phyloP scores from a whole-genome alignment of 2,888 invertebrate genomes.

The Nebria salina region DNA sequence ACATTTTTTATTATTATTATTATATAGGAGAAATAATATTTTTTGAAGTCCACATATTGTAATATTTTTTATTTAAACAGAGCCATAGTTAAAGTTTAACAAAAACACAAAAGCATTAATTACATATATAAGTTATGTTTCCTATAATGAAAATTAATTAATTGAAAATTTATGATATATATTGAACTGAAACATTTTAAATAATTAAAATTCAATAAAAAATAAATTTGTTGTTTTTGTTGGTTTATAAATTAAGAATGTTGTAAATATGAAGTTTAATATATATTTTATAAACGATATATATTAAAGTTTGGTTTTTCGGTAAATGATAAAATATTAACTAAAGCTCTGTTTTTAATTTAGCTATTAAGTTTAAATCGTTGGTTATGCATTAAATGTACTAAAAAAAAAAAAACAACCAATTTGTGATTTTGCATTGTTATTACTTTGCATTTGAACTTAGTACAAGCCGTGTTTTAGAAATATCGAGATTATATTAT shows the following conservation, averaged over 20 bases:
- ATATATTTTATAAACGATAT: neutral
- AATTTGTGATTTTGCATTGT: constrained; percentile 38
- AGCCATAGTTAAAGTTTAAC: neutral
- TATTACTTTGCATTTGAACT: constrained; percentile 27
- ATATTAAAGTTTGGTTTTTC: neutral
- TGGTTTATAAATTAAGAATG: no score
- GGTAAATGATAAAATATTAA: neutral
- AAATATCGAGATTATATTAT: constrained; percentile 21
- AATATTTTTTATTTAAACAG: neutral
- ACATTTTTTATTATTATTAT: no score
- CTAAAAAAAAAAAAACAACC: neutral
- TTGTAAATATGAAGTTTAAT: neutral
- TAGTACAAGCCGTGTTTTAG: constrained; percentile 42
- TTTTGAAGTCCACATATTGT: neutral
- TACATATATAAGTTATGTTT: neutral
- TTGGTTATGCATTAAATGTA: constrained; percentile 34
- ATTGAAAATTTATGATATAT: neutral
- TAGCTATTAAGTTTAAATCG: constrained; percentile 16
- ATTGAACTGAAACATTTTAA: no score
- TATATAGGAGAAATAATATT: no score
- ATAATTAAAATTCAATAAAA: no score
- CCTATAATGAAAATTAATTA: neutral
- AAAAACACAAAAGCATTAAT: neutral
- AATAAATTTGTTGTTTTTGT: no score
- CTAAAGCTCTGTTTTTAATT: neutral